Conservation (phyloP, 2,797 vertebrate species). For the Cheirogaleus major region DNA sequence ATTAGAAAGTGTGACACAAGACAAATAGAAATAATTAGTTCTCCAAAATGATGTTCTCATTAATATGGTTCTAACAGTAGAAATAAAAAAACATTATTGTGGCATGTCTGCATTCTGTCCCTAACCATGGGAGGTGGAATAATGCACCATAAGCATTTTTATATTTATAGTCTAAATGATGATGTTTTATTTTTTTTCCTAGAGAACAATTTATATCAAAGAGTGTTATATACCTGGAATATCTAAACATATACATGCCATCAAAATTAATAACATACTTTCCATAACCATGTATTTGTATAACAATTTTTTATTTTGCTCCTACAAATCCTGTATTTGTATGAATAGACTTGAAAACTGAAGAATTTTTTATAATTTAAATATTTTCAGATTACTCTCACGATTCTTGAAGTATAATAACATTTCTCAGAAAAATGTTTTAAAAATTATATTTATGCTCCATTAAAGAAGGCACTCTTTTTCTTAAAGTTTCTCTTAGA, state of each 20-base stretch:
- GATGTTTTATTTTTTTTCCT: constrained; percentile 76
- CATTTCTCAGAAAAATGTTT: not conserved
- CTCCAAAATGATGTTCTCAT: constrained; percentile 99
- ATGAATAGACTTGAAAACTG: not conserved
- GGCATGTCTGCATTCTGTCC: constrained; percentile 90
- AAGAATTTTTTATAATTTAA: not conserved
- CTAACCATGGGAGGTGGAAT: constrained; percentile 84
- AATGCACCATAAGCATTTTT: constrained; percentile 81
- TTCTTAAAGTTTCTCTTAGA: not conserved
- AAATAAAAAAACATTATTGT: constrained; percentile 92
- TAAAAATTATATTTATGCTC: not conserved
- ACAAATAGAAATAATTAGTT: constrained; percentile 99
- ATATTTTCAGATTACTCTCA: constrained; percentile 2
- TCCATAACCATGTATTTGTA: constrained; percentile 23
- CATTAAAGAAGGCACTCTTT: not conserved
- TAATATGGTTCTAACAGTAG: constrained; percentile 93
- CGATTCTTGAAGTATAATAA: not conserved
- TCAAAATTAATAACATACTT: constrained; percentile 60
- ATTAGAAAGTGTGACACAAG: constrained; percentile 99
- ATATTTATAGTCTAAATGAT: constrained; percentile 77
- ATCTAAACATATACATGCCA: not conserved
- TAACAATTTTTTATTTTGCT: constrained; percentile 50
- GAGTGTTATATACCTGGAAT: not conserved
- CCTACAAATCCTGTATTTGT: constrained; percentile 66
- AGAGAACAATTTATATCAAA: constrained; percentile 41